A percentile compares a stretch with the other conserved stretches of the same genome.
phyloP scores from a whole-genome alignment of 92 coral and sea anemone species.

The Paramuricea clavata region DNA sequence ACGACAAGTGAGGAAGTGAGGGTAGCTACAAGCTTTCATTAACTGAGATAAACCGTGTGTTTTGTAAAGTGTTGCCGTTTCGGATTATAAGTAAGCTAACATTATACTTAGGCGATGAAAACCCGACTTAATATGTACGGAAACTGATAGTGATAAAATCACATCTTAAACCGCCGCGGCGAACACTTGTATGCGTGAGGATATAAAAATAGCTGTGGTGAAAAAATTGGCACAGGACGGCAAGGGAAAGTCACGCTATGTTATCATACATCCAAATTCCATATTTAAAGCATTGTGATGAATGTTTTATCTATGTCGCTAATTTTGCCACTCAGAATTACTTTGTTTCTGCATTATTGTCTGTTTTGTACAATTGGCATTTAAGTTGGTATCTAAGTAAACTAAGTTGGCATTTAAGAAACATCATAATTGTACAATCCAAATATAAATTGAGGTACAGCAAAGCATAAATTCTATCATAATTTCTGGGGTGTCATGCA shows the following conservation, averaged over 20 bases:
- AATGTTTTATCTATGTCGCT: neutral
- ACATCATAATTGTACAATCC: too few relatives aligned
- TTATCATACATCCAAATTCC: neutral
- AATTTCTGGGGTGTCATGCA: neutral
- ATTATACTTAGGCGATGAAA: constrained; percentile 45
- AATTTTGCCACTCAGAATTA: neutral
- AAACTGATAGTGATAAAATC: constrained; percentile 42
- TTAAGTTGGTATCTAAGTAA: too few relatives aligned
- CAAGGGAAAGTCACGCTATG: constrained; percentile 26
- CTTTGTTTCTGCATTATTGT: neutral
- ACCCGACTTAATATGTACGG: constrained; percentile 37
- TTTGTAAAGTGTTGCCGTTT: constrained; percentile 47
- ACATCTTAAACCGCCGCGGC: constrained; percentile 5
- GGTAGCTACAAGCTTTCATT: constrained; percentile 43
- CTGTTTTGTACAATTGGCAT: too few relatives aligned
- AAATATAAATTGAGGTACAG: too few relatives aligned
- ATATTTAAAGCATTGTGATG: neutral
- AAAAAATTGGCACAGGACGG: constrained; percentile 9
- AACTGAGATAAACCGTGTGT: constrained; percentile 48
- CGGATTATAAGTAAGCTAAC: constrained; percentile 43
- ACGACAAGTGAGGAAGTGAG: constrained; percentile 2
- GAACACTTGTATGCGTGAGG: constrained; percentile 23
- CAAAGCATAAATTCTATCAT: too few relatives aligned
- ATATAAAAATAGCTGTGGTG: constrained; percentile 16
- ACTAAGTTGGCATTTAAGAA: too few relatives aligned